Percentiles rank a stretch among this genome's conserved stretches.
Evolutionary conservation across 1,140 invertebrate species (phyloP).

Genomic region (Araneus ventricosus): DNA sequence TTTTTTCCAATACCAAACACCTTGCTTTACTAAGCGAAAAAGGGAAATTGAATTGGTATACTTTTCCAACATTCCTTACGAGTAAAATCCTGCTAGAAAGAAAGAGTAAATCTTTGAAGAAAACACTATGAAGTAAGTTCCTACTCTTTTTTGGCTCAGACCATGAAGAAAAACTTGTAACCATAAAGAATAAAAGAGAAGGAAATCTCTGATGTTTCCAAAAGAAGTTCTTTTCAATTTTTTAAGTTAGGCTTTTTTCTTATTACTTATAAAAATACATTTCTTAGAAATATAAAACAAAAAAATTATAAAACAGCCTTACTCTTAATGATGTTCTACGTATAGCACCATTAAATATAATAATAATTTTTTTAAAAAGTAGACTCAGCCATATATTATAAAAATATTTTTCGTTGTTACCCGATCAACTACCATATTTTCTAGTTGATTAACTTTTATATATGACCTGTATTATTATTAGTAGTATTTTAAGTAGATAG

Average conservation of each 20-base stretch:
- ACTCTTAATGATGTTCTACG: too few relatives aligned
- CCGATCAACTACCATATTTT: too few relatives aligned
- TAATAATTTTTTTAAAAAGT: too few relatives aligned
- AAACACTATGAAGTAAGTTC: not conserved
- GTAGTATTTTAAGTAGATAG: too few relatives aligned
- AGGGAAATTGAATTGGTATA: constrained; percentile 40
- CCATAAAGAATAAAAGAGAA: constrained; percentile 27
- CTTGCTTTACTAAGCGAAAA: constrained; percentile 14
- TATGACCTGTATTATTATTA: too few relatives aligned
- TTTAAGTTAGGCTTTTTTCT: not conserved
- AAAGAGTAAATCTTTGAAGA: not conserved
- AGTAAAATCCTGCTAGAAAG: not conserved
- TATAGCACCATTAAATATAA: too few relatives aligned
- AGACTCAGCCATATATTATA: too few relatives aligned
- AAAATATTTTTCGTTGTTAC: too few relatives aligned
- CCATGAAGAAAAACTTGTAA: constrained; percentile 12
- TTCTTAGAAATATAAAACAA: not conserved
- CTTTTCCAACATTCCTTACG: constrained; percentile 15
- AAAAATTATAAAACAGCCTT: too few relatives aligned
- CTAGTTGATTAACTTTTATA: too few relatives aligned
- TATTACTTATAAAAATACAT: not conserved
- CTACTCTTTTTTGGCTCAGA: not conserved
- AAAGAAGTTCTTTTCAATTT: not conserved
- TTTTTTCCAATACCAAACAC: constrained; percentile 29
- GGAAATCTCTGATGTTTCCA: not conserved